Evolutionary conservation across 2,888 invertebrate genomes (phyloP).

Genomic region (Cosmia trapezina): DNA sequence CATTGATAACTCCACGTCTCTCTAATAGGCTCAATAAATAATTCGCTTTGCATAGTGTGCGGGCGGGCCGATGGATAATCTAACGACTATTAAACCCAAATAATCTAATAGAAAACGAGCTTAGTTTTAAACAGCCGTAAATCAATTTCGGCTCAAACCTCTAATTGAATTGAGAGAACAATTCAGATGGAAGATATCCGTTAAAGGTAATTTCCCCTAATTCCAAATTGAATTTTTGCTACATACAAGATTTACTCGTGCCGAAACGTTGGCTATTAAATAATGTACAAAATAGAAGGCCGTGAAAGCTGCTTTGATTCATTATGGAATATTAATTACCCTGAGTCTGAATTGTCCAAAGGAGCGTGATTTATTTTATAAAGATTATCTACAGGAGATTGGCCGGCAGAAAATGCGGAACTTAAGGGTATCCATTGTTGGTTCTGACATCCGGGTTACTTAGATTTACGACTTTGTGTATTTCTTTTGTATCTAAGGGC

Average conservation of each 20-base stretch:
- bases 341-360: conserved; percentile 56
- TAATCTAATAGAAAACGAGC: conserved; percentile 79
- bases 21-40: conserved; percentile 64
- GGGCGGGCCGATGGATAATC: conserved; percentile 67
- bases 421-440: conserved; percentile 42
- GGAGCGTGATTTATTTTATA: conserved; percentile 61
- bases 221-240: conserved; percentile 59
- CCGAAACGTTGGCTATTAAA: conserved; percentile 63
- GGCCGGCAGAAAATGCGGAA: conserved; percentile 42
- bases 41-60: conserved; percentile 64
- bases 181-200: conserved; percentile 77
- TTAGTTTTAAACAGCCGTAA: conserved; percentile 84
- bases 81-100: conserved; percentile 76
- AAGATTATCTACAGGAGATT: conserved; percentile 58
- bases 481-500: conserved; percentile 29
- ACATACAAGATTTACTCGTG: conserved; percentile 53
- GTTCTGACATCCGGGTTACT: conserved; percentile 34
- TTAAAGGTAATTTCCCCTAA: conserved; percentile 66
- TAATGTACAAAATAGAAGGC: conserved; percentile 62
- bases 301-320: conserved; percentile 62
- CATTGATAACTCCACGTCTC: conserved; percentile 38
- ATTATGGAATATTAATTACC: conserved; percentile 68
- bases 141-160: conserved; percentile 79
- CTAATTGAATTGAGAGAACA: conserved; percentile 78
- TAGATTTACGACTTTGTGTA: conserved; percentile 44